Evolutionary conservation across 1,140 invertebrate species (phyloP), one percentile per base, ranked within the genome.

Genomic region (Potamilus streckersoni): DNA sequence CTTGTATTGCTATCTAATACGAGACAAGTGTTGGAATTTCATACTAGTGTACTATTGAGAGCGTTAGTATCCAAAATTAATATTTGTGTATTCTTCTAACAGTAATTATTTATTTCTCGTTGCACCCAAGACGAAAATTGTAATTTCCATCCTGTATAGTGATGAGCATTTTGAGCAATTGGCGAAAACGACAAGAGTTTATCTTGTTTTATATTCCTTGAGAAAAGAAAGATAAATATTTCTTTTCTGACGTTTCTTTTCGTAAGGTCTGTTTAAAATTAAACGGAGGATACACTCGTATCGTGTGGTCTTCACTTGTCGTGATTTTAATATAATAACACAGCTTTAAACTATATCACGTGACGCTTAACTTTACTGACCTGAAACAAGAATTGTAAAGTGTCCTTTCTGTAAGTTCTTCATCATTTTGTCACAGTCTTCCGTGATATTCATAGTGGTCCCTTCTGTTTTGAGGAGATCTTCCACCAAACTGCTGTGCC

Each of bases 371-470:
- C 20, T 59, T 71, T 15, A 71, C 61, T 57, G 62, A 82, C 81
- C 81, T 71, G 81, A 72, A 59, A 82, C 81, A n/a, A 82, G 74
- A 19, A 82, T 19, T 16, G 71, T 60, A n/a, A 76, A 80, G 55
- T 81, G 78, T n/a, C 71, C 72, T 5, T 31, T 49, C 60, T 71
- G 19, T 5, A 80, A 49, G 16, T 70, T 17, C 5, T 61, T 31
- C 5, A 79, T 75, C 49, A 63, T 20, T 0, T 38, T 20, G n/a
- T 63, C 31, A 55, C 80, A 79, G 62, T 83, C 82, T 11, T 55
- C 66, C 13, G 49, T 66, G 15, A 81, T 60, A 64, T 78, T 71
- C 6, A 59, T 31, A 14, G 60, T 75, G 2, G 78, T 70, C 4
- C 79, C 79, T 56, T 83, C 82, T 15, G 64, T 71, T n/a, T 67